Percentiles rank a stretch among this genome's conserved stretches.
Evolutionary conservation across 2,113 vertebrate genomes (phyloP).

Genomic region (Sardina pilchardus): DNA sequence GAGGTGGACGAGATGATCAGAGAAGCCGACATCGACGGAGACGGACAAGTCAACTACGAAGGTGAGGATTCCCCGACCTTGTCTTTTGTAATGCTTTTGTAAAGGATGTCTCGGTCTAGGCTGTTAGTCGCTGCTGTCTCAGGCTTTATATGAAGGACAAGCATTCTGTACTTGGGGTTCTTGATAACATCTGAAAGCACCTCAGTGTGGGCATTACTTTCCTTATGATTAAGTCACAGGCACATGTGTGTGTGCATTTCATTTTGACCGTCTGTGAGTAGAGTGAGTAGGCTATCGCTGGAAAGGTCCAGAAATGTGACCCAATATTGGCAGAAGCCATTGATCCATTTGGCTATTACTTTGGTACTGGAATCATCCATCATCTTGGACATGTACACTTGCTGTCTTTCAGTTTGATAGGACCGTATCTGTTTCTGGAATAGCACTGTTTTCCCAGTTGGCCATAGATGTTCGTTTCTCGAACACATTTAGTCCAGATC

Average conservation of each 20-base stretch:
- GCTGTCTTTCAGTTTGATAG: background rate
- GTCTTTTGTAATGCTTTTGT: background rate
- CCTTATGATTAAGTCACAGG: background rate
- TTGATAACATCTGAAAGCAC: background rate
- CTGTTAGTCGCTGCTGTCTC: background rate
- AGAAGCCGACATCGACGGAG: constrained; percentile 97
- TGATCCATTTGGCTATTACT: background rate
- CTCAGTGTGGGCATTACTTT: background rate
- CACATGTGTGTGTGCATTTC: background rate
- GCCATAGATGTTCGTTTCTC: background rate
- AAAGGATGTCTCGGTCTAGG: background rate
- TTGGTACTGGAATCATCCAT: background rate
- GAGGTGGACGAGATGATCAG: constrained; percentile 99
- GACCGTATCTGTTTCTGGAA: background rate
- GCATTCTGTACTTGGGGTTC: background rate
- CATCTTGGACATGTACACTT: background rate
- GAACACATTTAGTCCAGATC: background rate
- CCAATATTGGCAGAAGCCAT: background rate
- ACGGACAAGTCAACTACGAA: constrained; percentile 98
- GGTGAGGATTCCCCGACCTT: constrained; percentile 61
- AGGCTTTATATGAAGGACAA: background rate
- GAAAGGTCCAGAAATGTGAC: background rate
- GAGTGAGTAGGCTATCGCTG: background rate
- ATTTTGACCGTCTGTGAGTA: background rate
- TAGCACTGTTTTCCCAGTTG: background rate